Evolutionary conservation across 64 coral and sea anemone species (phyloP).

Genomic region (Pocillopora verrucosa): DNA sequence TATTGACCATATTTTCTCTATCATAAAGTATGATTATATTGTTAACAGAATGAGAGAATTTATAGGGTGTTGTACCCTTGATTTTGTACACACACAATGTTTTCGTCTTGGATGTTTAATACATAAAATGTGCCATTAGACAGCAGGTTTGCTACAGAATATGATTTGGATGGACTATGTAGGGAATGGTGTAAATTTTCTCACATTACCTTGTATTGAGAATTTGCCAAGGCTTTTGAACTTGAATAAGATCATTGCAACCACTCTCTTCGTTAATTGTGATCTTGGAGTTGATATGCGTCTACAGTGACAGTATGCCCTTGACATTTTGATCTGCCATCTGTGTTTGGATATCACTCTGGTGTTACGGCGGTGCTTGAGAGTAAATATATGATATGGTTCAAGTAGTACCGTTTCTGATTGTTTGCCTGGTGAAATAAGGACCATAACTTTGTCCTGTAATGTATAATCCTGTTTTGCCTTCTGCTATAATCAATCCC

Average conservation of each 20-base stretch:
- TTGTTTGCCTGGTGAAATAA: not conserved
- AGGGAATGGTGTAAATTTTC: not conserved
- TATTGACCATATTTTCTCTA: not conserved
- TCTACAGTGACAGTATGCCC: not conserved
- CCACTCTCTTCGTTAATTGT: not conserved
- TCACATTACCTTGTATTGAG: not conserved
- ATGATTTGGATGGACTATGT: not conserved
- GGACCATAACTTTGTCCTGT: not conserved
- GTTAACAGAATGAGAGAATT: not conserved
- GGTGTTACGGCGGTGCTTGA: not conserved
- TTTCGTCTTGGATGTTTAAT: not conserved
- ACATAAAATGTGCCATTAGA: conserved; percentile 1
- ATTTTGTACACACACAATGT: not conserved
- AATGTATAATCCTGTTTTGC: not conserved
- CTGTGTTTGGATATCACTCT: not conserved
- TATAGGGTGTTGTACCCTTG: not conserved
- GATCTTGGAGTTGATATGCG: not conserved
- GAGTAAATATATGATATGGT: not conserved
- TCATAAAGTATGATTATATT: not conserved
- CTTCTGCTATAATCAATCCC: not conserved
- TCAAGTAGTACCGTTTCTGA: not conserved
- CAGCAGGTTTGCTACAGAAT: not conserved
- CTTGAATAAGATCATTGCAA: not conserved
- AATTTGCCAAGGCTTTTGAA: not conserved
- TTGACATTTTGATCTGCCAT: conserved; percentile 4